Evolutionary conservation across 2,797 vertebrate genomes (phyloP), one percentile per base, ranked within the genome.

Genomic region (Phoxinus dragarum): DNA sequence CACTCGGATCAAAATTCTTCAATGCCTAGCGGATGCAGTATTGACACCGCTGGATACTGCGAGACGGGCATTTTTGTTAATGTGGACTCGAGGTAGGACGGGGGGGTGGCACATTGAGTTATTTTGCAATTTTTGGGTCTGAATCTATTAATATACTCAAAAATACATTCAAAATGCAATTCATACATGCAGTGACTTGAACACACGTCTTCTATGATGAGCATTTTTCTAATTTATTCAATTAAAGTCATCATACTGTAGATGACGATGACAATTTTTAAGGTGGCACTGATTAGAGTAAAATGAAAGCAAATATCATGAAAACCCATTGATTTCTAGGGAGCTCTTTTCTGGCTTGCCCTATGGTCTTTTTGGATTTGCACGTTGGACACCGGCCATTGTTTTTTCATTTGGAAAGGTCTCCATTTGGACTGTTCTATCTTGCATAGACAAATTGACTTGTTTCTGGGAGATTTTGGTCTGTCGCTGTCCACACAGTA

Each of bases 401-500:
- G 14, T 34, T 31, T 40, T 38, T 47, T 47, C 16, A 27, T 38
- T 38, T 75, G 59, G 56, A 34, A 19, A 7, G 9, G 9, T 66
- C 31, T 75, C 31, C 21, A 47, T 66, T 76, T 75, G 31, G 10
- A 16, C 54, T 44, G 36, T 21, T 4, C 17, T n/a, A 21, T 64
- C 49, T 31, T 56, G 11, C 54, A 68, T 49, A 69, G 64, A 49
- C 38, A 44, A 74, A 80, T 84, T 81, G 69, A 86, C 36, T 88
- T 47, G 66, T 85, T 85, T 71, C 56, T 40, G 12, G 16, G 21
- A 72, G 19, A 34, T 82, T 44, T 49, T 34, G 59, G 14, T 61
- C 17, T 44, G 42, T 81, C 11, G 6, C 19, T 31, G 27, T 27
- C 27, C 27, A 80, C 42, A 61, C 38, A 38, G 56, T 68, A 84